Evolutionary conservation across 2,888 invertebrate species (phyloP).

Genomic region (Eristalis intricaria): DNA sequence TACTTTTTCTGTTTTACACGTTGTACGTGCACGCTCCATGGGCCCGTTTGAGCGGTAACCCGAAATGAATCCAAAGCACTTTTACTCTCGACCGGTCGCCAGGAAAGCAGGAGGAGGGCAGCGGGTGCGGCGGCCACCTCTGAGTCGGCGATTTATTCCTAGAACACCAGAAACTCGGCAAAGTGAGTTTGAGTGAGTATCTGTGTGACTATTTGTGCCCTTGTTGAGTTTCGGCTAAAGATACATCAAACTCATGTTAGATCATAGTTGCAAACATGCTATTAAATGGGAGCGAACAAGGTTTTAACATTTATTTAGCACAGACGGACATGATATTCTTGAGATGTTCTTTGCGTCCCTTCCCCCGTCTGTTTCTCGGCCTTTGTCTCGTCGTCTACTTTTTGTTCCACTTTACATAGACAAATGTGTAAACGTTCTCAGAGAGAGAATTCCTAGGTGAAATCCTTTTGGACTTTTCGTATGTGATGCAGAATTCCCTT

Average conservation of each 20-base stretch:
- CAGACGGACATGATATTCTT: constrained; percentile 71
- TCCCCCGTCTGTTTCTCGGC: constrained; percentile 15
- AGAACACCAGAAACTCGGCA: constrained; percentile 33
- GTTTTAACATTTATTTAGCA: constrained; percentile 73
- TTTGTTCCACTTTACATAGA: constrained; percentile 63
- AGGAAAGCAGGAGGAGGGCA: constrained; percentile 7
- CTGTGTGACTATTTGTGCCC: constrained; percentile 68
- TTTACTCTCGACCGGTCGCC: constrained; percentile 60
- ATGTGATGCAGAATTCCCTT: constrained; percentile 57
- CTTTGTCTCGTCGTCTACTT: constrained; percentile 4
- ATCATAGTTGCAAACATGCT: constrained; percentile 72
- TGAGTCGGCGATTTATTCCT: constrained; percentile 52
- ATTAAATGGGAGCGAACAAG: constrained; percentile 73
- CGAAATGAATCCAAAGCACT: constrained; percentile 74
- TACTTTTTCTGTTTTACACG: constrained; percentile 77
- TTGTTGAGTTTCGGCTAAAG: constrained; percentile 70
- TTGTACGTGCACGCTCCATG: constrained; percentile 76
- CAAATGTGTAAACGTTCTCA: constrained; percentile 65
- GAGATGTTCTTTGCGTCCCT: constrained; percentile 61
- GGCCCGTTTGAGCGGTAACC: constrained; percentile 57
- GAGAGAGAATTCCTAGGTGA: constrained; percentile 61
- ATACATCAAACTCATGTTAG: constrained; percentile 72
- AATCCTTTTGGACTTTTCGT: constrained; percentile 61
- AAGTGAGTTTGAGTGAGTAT: constrained; percentile 52
- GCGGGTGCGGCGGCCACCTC: background rate